Conservation (phyloP, 1,140 invertebrate genomes). For the Scaptomyza hsui region DNA sequence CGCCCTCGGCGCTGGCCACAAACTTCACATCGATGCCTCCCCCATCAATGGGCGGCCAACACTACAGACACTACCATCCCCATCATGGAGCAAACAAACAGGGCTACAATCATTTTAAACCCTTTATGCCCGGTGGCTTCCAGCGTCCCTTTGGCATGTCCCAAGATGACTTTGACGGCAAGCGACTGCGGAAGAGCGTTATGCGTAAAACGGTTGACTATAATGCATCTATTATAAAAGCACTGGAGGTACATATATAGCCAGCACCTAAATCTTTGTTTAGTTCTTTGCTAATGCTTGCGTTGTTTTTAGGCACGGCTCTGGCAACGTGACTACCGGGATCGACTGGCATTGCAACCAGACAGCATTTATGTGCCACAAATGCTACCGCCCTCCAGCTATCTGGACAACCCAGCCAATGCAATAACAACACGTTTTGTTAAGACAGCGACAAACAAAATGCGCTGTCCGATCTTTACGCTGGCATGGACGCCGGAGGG, state of each 20-base stretch:
- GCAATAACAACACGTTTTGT: constrained; percentile 98
- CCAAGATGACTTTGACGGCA: constrained; percentile 96
- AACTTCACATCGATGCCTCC: constrained; percentile 76
- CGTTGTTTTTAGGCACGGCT: constrained; percentile 89
- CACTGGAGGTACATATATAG: constrained; percentile 91
- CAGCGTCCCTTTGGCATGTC: constrained; percentile 85
- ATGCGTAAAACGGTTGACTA: constrained; percentile 99
- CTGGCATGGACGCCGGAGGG: constrained; percentile 99
- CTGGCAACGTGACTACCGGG: constrained; percentile 96
- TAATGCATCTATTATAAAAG: constrained; percentile 97
- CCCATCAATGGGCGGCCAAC: constrained; percentile 63
- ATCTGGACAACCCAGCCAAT: constrained; percentile 97
- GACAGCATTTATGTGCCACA: constrained; percentile 96
- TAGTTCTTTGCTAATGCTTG: background rate
- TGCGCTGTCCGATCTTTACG: constrained; percentile 99
- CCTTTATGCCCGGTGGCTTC: constrained; percentile 76
- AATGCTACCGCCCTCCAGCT: constrained; percentile 94
- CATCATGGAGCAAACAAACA: constrained; percentile 76
- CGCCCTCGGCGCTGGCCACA: constrained; percentile 76
- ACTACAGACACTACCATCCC: constrained; percentile 73
- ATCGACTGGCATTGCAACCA: constrained; percentile 93
- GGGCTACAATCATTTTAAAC: constrained; percentile 77
- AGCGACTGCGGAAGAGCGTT: constrained; percentile 96
- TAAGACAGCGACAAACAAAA: constrained; percentile 99
- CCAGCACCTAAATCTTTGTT: background rate